Base-by-base conservation (phyloP, 2,888 invertebrate species). In the Periphyllus acericola region DNA sequence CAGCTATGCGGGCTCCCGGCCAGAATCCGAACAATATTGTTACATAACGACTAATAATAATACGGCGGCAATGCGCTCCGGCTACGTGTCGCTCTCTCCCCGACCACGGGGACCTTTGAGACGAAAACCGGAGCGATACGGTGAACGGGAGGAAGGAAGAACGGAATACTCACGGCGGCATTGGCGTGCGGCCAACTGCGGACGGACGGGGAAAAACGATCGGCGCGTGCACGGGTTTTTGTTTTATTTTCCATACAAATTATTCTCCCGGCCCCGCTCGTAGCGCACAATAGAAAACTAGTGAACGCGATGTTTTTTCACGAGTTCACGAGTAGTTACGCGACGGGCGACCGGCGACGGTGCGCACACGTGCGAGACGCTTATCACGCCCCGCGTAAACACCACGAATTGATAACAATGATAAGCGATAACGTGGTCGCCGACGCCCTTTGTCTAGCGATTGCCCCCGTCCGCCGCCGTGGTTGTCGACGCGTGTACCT, bases 11-110 rank as follows among this genome's bases (percentile, higher is more conserved):
- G 79, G 79, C 36, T 11, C 36, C 14, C n/a, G 55, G 86, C 86
- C 86, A 79, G 17, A n/a, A 40, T n/a, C 40, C 84, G 60, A 34
- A 9, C 5, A 40, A 21, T 66, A 85, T 85, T 66, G 79, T 85
- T 86, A 86, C 86, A 79, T 72, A 80, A 86, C 40, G 55, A 72
- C 79, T 86, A 79, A 86, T 86, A 83, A 83, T 74, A 86, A 86
- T 80, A 72, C 9, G 17, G 55, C 4, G 3, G 25, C n/a, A 5
- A 1, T 36, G 5, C 55, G 55, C 36, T 83, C 14, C 8, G 40
- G 9, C 17, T n/a, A n/a, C n/a, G n/a, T n/a, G n/a, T n/a, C n/a
- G n/a, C 14, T 14, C 2, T n/a, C 55, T 34, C 34, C 1, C n/a
- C 36, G 3, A n/a, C 8, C n/a, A n/a, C n/a, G n/a, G 25, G 17